A percentile compares a stretch with the other conserved stretches of the same genome.
phyloP scores from a whole-genome alignment of 1,140 invertebrate species.

The Lepidurus couesii region DNA sequence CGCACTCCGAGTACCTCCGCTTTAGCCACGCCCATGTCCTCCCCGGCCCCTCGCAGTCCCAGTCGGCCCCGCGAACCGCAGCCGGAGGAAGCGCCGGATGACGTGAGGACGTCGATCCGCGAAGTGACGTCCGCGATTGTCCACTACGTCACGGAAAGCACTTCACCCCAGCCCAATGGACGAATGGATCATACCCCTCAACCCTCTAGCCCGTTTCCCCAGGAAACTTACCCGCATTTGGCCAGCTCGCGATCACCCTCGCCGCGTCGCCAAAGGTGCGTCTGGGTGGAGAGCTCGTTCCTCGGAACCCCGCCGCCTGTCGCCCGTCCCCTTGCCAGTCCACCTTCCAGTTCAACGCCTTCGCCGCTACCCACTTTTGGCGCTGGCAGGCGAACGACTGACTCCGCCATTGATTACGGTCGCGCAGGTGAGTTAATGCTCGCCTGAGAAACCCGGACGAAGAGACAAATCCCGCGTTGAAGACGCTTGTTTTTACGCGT shows the following conservation, averaged over 20 bases:
- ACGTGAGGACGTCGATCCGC: slow-evolving; percentile 78
- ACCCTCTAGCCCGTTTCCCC: neutral
- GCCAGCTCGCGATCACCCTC: slow-evolving; percentile 39
- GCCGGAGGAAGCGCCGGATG: slow-evolving; percentile 33
- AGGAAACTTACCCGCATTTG: neutral
- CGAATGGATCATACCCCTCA: neutral
- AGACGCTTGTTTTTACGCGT: neutral
- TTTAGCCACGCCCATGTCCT: slow-evolving; percentile 42
- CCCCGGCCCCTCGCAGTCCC: slow-evolving; percentile 29
- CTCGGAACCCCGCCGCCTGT: slow-evolving; percentile 46
- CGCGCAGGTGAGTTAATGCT: slow-evolving; percentile 39
- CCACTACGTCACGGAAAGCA: slow-evolving; percentile 61
- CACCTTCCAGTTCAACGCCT: slow-evolving; percentile 32
- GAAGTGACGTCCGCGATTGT: slow-evolving; percentile 89
- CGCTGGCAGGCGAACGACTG: slow-evolving; percentile 25
- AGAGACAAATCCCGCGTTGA: neutral
- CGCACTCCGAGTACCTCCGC: slow-evolving; percentile 47
- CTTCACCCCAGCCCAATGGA: slow-evolving; percentile 28
- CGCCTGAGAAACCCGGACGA: slow-evolving; percentile 33
- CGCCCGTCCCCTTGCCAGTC: slow-evolving; percentile 26
- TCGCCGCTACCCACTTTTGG: neutral
- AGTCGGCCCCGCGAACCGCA: neutral
- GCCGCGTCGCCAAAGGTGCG: slow-evolving; percentile 53
- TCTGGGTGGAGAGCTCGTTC: slow-evolving; percentile 87
- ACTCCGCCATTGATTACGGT: slow-evolving; percentile 32